A percentile compares a stretch with the other conserved stretches of the same genome.
Conservation (phyloP, 2,113 vertebrate species). For the Alces alces region DNA sequence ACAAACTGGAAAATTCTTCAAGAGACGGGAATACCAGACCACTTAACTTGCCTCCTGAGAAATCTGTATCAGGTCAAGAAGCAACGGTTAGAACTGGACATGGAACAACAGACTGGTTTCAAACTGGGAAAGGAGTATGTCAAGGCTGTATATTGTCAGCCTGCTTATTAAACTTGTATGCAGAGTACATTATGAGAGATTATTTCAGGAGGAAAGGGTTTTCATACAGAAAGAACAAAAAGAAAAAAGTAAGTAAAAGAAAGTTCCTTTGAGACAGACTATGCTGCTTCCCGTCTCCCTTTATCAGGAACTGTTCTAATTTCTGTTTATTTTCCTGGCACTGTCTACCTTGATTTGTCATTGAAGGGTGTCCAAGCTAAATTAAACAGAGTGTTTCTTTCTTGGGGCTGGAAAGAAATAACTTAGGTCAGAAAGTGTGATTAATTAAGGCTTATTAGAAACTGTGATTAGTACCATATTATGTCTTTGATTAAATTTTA, state of each 20-base stretch:
- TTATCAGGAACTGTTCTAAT: background rate
- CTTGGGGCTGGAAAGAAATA: background rate
- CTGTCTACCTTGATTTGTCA: background rate
- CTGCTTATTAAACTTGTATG: background rate
- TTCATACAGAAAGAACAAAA: background rate
- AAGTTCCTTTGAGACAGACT: background rate
- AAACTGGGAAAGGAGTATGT: background rate
- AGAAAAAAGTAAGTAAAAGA: background rate
- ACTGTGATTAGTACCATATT: background rate
- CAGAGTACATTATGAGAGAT: background rate
- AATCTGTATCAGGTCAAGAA: background rate
- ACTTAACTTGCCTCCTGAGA: background rate
- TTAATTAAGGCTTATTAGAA: background rate
- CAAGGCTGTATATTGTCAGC: background rate
- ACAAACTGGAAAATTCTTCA: background rate
- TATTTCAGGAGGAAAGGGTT: background rate
- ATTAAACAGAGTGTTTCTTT: background rate
- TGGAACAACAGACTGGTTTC: background rate
- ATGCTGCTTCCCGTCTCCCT: background rate
- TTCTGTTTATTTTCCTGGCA: background rate
- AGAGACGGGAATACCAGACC: background rate
- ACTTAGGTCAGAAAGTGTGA: background rate
- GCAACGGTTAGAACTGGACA: background rate
- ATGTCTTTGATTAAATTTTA: background rate
- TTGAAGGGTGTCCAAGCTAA: background rate